Percentiles rank a stretch among this genome's conserved stretches.
These are phyloP conservation scores for Pygoscelis antarcticus DNA, from an alignment of 2,113 vertebrate genomes.

Conservation along the genomic window DNA sequence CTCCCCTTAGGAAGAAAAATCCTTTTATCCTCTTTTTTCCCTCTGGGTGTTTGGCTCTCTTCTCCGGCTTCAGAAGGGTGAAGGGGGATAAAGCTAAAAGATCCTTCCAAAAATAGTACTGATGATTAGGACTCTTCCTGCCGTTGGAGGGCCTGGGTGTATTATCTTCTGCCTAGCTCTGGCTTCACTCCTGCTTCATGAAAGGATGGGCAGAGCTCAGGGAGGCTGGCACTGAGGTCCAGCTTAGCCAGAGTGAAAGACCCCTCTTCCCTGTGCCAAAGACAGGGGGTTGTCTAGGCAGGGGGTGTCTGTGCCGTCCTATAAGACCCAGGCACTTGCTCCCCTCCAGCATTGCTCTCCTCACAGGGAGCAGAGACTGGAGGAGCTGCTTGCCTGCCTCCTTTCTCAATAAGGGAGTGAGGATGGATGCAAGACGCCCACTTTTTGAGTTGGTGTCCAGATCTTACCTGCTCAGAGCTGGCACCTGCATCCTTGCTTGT, in stretches of 20 bases:
- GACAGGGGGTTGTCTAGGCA: not conserved
- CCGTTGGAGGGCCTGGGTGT: not conserved
- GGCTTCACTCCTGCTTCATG: not conserved
- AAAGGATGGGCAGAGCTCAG: not conserved
- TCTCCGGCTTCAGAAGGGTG: not conserved
- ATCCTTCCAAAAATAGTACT: constrained; percentile 36
- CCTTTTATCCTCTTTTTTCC: constrained; percentile 48
- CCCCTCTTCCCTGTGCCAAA: not conserved
- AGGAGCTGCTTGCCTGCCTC: not conserved
- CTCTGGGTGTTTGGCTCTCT: constrained; percentile 36
- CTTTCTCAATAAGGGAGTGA: not conserved
- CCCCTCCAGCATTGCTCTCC: not conserved
- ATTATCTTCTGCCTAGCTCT: not conserved
- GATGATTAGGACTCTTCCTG: not conserved
- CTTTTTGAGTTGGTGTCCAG: not conserved
- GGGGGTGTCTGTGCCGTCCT: not conserved
- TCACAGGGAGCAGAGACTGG: not conserved
- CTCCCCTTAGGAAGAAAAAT: constrained; percentile 17
- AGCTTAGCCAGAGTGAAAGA: not conserved
- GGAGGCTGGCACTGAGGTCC: not conserved
- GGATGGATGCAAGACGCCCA: not conserved
- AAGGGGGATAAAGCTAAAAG: not conserved
- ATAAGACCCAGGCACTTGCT: not conserved
- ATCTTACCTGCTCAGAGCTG: not conserved
- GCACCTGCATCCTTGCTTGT: not conserved